Conservation (phyloP, 2,888 invertebrate species). For the Metellina segmentata region DNA sequence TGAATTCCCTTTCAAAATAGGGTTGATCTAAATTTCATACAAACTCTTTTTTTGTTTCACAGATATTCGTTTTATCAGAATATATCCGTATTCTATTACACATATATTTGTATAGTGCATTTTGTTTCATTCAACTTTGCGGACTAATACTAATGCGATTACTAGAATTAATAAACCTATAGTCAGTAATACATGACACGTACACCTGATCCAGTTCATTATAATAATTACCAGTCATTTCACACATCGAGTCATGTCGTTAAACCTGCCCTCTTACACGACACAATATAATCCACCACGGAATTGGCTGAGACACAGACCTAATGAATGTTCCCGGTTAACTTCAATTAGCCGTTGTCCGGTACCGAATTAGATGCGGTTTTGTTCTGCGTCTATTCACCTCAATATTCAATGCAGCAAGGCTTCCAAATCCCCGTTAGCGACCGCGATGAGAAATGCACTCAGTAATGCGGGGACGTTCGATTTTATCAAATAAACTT, state of each 20-base stretch:
- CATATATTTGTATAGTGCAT: no score
- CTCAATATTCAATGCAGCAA: no score
- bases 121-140: no score
- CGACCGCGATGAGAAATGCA: no score
- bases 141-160: no score
- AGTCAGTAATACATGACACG: not conserved
- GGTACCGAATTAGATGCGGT: slow-evolving; percentile 1
- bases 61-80: no score
- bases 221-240: not conserved
- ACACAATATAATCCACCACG: not conserved
- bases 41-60: no score
- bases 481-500: not conserved
- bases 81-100: no score
- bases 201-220: not conserved
- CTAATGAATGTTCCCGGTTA: slow-evolving; percentile 20
- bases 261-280: not conserved
- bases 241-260: not conserved
- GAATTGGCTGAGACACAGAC: not conserved
- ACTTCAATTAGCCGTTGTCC: slow-evolving; percentile 23
- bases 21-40: no score
- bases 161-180: not conserved
- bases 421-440: no score
- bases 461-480: not conserved
- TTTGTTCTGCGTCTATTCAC: not conserved
- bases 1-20: no score